Base-by-base conservation (phyloP, 2,113 vertebrate species). In the Alexandromys fortis region DNA sequence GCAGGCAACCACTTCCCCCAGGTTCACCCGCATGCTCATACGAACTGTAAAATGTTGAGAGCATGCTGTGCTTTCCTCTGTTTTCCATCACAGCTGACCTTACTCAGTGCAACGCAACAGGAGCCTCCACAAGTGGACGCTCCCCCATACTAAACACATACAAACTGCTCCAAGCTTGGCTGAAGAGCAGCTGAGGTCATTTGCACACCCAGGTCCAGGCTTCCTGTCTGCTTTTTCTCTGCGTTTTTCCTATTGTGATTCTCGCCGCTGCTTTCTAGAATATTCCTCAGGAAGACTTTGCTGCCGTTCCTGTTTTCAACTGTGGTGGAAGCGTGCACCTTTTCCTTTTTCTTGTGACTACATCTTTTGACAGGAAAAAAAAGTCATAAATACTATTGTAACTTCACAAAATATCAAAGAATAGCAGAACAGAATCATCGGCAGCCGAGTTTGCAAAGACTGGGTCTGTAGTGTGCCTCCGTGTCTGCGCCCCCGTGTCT, bases 11-110 rank as follows among this genome's bases (percentile, higher is more conserved):
- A 61, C 24, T 8, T 45, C 42, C 19, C 5, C 21, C 42, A 81
- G 65, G 42, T 81, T 92, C 88, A 47, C 72, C 75, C 61, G 49
- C 22, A 76, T 65, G 86, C 58, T 86, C 94, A 95, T 90, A 55
- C 12, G 3, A 94, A 73, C 11, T 92, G 10, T 73, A 89, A 89
- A 95, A 65, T n/a, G 21, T 65, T 89, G 93, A 86, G 10, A 73
- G 16, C 11, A 65, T 52, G 30, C 75, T 93, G 67, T 28, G 45
- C 16, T 81, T 12, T 42, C 47, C 61, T 52, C 11, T 47, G 45
- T 83, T 93, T 86, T 67, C 72, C 75, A 73, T 73, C 70, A 87
- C n/a, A 90, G 10, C 55, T 93, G 7, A 45, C 83, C 55, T 91
- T 35, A 65, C 33, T 93, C 92, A 87, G 55, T 79, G 89, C 83